Base-by-base conservation (phyloP, 2,797 vertebrate genomes). In the Gallinago stenura region DNA sequence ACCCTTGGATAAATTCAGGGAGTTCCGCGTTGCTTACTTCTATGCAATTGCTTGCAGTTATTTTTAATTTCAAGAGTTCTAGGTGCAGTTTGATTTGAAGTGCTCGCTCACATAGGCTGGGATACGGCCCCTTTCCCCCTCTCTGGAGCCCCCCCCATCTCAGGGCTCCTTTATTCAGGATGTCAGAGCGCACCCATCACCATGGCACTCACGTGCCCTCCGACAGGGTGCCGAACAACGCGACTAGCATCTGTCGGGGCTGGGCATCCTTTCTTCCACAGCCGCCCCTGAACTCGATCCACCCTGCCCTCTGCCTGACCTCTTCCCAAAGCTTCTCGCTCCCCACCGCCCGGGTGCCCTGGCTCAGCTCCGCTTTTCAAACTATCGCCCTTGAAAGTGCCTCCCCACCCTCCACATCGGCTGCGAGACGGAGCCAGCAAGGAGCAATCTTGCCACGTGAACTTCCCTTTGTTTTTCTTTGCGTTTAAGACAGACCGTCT, bases 401-500 rank as follows among this genome's bases (percentile, higher is more conserved):
- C 87, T 89, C 81, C 58, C 92, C 81, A 56, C 76, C 83, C 83
- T 82, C 56, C 1, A 7, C 93, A 26, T 68, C 31, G 69, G 66
- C 77, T 54, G 71, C 16, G 5, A 83, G 93, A 89, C 8, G 8
- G 81, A 81, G 88, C 31, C 83, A 25, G 60, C 87, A 11, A 85
- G 90, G n/a, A 89, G 75, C 72, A 16, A 35, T 54, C 71, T 45
- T 39, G 75, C 90, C 90, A 54, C 65, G 48, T 89, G 93, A 97
- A 97, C 78, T 92, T 68, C 65, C 62, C 79, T 95, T 97, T 97
- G 95, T 93, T 95, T 97, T 95, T 83, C 76, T 50, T 41, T 19
- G 84, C 31, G 22, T 83, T 87, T 62, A 83, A 61, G 94, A 93
- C 21, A 13, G 70, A 41, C 86, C 8, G 88, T 96, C 94, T 95